Evolutionary conservation across 2,797 vertebrate species (phyloP).

Genomic region (Scleropages formosus): DNA sequence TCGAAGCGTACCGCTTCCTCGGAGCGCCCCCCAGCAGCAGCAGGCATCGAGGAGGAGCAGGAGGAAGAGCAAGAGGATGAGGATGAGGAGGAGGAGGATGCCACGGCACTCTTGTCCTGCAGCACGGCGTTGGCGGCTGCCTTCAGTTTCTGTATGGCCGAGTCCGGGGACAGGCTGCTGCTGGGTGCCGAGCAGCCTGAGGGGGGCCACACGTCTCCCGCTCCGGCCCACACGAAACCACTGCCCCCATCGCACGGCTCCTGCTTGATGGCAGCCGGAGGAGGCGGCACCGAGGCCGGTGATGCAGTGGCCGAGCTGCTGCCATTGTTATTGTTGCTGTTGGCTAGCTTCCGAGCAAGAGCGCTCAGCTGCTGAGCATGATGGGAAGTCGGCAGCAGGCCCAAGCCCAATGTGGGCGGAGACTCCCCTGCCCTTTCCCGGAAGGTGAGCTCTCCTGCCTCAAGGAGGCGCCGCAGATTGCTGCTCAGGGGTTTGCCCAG

Average conservation of each 20-base stretch:
- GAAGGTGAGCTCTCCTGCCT: conserved; percentile 73
- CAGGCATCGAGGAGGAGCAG: conserved; percentile 59
- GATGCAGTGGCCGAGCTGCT: conserved; percentile 65
- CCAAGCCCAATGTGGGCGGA: conserved; percentile 73
- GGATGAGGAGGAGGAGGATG: conserved; percentile 61
- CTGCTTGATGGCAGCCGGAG: conserved; percentile 76
- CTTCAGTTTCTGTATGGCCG: conserved; percentile 97
- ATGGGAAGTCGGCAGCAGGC: conserved; percentile 88
- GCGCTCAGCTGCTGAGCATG: conserved; percentile 96
- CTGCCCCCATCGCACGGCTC: conserved; percentile 76
- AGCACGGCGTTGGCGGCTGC: conserved; percentile 95
- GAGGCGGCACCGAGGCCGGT: conserved; percentile 64
- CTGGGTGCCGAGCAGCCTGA: conserved; percentile 75
- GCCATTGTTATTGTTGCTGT: conserved; percentile 61
- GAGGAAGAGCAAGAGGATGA: conserved; percentile 70
- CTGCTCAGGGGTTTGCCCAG: conserved; percentile 92
- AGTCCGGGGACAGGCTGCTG: conserved; percentile 91
- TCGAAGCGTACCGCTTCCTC: conserved; percentile 85
- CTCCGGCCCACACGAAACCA: conserved; percentile 87
- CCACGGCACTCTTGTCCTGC: conserved; percentile 88
- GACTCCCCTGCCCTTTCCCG: conserved; percentile 76
- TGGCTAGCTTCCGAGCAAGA: conserved; percentile 92
- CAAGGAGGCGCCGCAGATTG: conserved; percentile 89
- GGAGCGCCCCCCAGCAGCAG: conserved; percentile 64
- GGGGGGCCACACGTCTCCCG: conserved; percentile 92